Evolutionary conservation across 2,888 invertebrate species (phyloP), one percentile per base, ranked within the genome.

Genomic region (Cybosia mesomella): DNA sequence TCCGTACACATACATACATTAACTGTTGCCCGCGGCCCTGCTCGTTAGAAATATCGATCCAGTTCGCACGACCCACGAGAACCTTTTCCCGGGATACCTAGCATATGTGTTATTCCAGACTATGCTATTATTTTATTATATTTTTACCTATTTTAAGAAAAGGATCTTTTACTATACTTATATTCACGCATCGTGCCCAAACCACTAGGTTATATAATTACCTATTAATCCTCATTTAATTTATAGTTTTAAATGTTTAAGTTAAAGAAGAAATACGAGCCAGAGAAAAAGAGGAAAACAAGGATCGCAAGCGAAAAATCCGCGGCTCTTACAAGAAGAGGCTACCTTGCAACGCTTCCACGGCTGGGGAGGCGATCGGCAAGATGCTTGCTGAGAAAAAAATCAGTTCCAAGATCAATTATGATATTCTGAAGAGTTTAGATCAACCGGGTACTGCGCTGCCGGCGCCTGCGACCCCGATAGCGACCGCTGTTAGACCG

Each of bases 331-430:
- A 94, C 67, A 96, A 96, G 81, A 96, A 96, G 85, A 96, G 97
- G 80, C 94, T 93, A 32, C 92, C 95, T 3, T 95, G 96, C 58
- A 96, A 96, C 53, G 97, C 97, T 0, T 96, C 97, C 0, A 96
- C 96, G 0, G 96, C 96, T 67, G 98, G 98, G 4, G 99, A 99
- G 92, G 99, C 99, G 0, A 98, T 99, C 59, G 98, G 98, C 88
- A 99, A 98, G 92, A 98, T 99, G 97, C 94, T 99, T 24, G 98
- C 94, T 79, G 99, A 99, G 88, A 99, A 99, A 92, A 98, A 98
- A 87, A 97, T 99, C 76, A 99, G 99, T 4, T 97, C 96, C 7
- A 99, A 99, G 95, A 99, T 99, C 67, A 99, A 99, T 92, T 99
- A 99, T 86, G 99, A 99, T 81, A 99, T 99, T 54, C 92, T 99